Evolutionary conservation across 2,113 vertebrate species (phyloP).

Genomic region (Albula goreensis): DNA sequence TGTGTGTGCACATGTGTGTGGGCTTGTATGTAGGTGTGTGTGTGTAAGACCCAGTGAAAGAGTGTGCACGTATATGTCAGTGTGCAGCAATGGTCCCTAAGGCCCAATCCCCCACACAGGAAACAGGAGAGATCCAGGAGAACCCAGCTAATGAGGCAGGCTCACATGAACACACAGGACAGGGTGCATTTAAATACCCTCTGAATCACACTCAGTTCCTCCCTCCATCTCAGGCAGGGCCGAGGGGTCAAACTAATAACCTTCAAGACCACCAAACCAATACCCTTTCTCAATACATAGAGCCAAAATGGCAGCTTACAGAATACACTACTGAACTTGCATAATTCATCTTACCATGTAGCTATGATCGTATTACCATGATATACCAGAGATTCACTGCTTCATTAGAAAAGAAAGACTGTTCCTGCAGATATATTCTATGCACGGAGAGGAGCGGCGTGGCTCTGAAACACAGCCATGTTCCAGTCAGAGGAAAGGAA

Average conservation of each 20-base stretch:
- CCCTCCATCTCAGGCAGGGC: slow-evolving; percentile 29
- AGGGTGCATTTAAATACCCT: slow-evolving; percentile 26
- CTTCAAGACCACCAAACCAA: no score
- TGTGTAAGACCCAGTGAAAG: neutral
- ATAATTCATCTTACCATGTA: neutral
- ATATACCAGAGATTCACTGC: no score
- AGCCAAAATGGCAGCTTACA: no score
- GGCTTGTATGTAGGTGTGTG: neutral
- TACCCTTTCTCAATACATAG: no score
- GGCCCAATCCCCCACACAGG: neutral
- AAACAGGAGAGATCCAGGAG: slow-evolving; percentile 30
- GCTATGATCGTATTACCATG: no score
- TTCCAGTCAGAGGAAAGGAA: slow-evolving; percentile 23
- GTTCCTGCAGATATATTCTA: no score
- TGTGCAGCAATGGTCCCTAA: neutral
- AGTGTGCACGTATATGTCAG: neutral
- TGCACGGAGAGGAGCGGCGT: neutral
- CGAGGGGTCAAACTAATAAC: slow-evolving; percentile 16
- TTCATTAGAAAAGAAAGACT: no score
- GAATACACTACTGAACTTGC: no score
- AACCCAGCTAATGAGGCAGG: slow-evolving; percentile 39
- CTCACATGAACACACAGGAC: slow-evolving; percentile 28
- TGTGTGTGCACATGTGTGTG: neutral
- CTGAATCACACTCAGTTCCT: slow-evolving; percentile 21
- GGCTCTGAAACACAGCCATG: neutral